Conservation (phyloP, 2,797 vertebrate species). For the Lophotriccus pileatus region DNA sequence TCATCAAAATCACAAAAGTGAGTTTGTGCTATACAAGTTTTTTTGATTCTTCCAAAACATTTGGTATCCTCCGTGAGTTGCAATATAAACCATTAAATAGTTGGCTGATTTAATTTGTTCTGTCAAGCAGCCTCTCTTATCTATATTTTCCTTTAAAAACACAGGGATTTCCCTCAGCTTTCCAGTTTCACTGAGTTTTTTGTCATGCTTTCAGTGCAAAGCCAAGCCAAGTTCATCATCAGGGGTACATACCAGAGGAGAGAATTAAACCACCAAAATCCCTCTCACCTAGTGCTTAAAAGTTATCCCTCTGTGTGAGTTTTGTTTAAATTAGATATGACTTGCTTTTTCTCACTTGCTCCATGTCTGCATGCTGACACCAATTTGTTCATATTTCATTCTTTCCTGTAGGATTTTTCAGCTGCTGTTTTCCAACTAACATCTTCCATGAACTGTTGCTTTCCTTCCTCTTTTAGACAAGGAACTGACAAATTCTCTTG, state of each 20-base stretch:
- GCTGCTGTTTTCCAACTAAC: not conserved
- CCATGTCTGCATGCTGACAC: not conserved
- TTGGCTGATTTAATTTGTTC: not conserved
- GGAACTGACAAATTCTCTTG: not conserved
- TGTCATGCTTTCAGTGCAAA: not conserved
- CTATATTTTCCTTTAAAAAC: not conserved
- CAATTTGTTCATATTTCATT: not conserved
- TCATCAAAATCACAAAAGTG: not conserved
- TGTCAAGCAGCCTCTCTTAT: not conserved
- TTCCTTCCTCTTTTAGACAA: not conserved
- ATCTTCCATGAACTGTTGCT: not conserved
- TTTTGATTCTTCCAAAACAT: not conserved
- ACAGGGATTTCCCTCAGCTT: not conserved
- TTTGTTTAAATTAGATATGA: not conserved
- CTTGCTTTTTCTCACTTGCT: not conserved
- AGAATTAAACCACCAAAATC: not conserved
- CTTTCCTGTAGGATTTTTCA: not conserved
- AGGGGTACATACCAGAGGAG: not conserved
- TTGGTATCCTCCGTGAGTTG: not conserved
- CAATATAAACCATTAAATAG: not conserved
- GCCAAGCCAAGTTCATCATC: not conserved
- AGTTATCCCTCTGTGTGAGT: not conserved
- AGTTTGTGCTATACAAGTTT: not conserved
- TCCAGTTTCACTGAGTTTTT: not conserved
- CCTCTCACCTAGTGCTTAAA: not conserved